Evolutionary conservation across 2,888 invertebrate genomes (phyloP).

Genomic region (Chrysolina oricalcia): DNA sequence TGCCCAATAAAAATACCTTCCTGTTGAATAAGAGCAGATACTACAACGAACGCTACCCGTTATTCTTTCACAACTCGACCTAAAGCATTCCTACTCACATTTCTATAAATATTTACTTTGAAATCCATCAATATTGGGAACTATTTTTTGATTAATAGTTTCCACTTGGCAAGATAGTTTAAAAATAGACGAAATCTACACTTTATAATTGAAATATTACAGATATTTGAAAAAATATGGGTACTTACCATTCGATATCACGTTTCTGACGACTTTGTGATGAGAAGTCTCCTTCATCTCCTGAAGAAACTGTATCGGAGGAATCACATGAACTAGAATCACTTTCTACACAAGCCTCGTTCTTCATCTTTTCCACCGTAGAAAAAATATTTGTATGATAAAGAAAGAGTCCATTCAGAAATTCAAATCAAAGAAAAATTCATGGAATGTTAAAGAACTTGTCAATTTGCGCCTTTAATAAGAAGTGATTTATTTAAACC

Average conservation of each 20-base stretch:
- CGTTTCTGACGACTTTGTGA: constrained; percentile 32
- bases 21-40: background rate
- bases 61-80: background rate
- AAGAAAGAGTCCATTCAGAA: background rate
- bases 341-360: constrained; percentile 34
- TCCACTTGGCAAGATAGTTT: background rate
- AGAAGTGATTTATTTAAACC: constrained; percentile 16
- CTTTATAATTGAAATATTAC: constrained; percentile 16
- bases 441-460: background rate
- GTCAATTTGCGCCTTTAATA: constrained; percentile 14
- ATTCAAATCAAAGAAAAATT: background rate
- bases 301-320: constrained; percentile 44
- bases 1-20: constrained; percentile 13
- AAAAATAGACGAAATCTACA: constrained; percentile 20
- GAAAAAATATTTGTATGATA: background rate
- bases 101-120: constrained; percentile 55
- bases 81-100: constrained; percentile 3
- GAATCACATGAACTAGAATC: constrained; percentile 55
- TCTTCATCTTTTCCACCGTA: constrained; percentile 25
- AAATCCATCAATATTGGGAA: constrained; percentile 44
- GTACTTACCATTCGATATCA: constrained; percentile 57
- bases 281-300: constrained; percentile 52
- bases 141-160: constrained; percentile 6
- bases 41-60: constrained; percentile 1
- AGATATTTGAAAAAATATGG: background rate